Evolutionary conservation across 30 jellyfish, hydroid and myxozoan species (phyloP).

Genomic region (Calvadosia cruxmelitensis): DNA sequence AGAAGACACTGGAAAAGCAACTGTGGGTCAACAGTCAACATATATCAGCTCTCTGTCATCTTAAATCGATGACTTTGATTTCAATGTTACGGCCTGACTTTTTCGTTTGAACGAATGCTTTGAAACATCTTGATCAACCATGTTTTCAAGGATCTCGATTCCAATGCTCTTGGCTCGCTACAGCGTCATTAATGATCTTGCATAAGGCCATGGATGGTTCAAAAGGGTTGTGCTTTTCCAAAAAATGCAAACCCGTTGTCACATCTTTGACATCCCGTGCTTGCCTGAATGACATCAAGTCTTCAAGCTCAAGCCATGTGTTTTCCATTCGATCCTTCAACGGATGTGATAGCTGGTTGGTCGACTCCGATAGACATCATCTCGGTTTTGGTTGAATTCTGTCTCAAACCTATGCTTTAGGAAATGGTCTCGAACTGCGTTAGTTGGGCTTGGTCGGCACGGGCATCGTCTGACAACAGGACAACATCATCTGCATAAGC

Average conservation of each 20-base stretch:
- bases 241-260: background rate
- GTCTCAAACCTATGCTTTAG: too few relatives aligned
- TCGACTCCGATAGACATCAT: too few relatives aligned
- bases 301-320: too few relatives aligned
- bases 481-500: too few relatives aligned
- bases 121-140: background rate
- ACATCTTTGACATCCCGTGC: constrained; percentile 23
- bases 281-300: constrained; percentile 5
- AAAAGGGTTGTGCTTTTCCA: constrained; percentile 17
- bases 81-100: constrained; percentile 1
- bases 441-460: too few relatives aligned
- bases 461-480: too few relatives aligned
- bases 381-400: too few relatives aligned
- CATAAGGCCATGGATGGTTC: background rate
- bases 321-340: too few relatives aligned
- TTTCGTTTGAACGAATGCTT: constrained; percentile 5
- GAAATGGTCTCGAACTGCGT: too few relatives aligned
- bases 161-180: constrained; percentile 15
- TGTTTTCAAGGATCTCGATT: background rate
- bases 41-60: background rate
- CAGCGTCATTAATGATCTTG: constrained; percentile 17
- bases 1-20: constrained; percentile 4
- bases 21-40: constrained; percentile 16
- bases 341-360: too few relatives aligned
- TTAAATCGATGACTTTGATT: background rate